Evolutionary conservation across 2,113 vertebrate genomes (phyloP).

Genomic region (Mobula birostris): DNA sequence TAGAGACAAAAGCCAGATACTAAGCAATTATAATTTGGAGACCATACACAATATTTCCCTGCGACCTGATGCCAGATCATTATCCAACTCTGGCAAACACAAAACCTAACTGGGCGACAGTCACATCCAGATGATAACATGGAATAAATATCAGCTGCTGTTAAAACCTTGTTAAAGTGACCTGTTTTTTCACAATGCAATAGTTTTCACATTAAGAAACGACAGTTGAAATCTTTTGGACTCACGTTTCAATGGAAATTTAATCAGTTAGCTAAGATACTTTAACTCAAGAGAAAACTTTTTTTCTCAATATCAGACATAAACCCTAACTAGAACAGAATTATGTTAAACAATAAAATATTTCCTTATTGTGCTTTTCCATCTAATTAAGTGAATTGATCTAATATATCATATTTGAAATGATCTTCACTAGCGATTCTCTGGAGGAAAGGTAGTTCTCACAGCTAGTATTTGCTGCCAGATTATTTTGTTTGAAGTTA

Average conservation of each 20-base stretch:
- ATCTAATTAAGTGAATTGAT: neutral
- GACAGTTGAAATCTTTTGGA: neutral
- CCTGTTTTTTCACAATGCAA: neutral
- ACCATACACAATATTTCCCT: neutral
- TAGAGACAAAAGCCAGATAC: neutral
- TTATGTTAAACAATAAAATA: neutral
- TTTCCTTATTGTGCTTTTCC: neutral
- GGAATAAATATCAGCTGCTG: neutral
- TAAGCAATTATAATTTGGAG: constrained; percentile 22
- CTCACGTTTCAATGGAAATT: neutral
- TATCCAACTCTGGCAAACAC: neutral
- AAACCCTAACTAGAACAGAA: neutral
- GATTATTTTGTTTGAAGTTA: neutral
- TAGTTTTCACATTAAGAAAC: neutral
- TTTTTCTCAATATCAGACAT: neutral
- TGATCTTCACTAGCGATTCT: neutral
- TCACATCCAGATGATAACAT: neutral
- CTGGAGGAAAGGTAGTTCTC: neutral
- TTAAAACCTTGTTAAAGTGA: neutral
- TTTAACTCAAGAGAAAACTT: neutral
- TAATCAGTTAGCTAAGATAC: neutral
- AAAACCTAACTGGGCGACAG: neutral
- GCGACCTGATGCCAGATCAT: neutral
- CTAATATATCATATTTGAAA: neutral
- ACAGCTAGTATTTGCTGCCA: neutral